Conservation (phyloP, 2,888 invertebrate genomes). For the Euzetes globulus region DNA sequence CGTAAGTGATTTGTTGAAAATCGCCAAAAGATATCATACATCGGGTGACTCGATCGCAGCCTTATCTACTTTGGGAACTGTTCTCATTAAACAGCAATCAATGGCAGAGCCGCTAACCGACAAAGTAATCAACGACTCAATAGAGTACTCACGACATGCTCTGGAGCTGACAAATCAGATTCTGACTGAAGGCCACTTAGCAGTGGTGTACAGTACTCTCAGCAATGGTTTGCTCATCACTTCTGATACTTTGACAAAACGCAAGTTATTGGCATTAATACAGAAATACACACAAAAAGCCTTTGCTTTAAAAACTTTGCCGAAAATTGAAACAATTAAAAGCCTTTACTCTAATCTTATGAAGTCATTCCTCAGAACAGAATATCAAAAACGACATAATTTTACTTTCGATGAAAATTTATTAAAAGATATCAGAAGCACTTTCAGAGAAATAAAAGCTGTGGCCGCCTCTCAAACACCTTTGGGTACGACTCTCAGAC, state of each 20-base stretch:
- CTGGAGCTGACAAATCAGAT: conserved; percentile 24
- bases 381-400: background rate
- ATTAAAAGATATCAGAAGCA: conserved; percentile 23
- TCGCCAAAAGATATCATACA: conserved; percentile 28
- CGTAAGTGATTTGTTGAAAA: conserved; percentile 30
- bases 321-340: conserved; percentile 31
- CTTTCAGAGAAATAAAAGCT: conserved; percentile 20
- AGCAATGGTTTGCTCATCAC: conserved; percentile 20
- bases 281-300: conserved; percentile 33
- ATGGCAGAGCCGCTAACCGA: background rate
- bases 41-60: conserved; percentile 36
- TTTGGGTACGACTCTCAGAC: conserved; percentile 27
- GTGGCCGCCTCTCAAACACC: conserved; percentile 33
- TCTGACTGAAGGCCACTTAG: conserved; percentile 33
- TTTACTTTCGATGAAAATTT: background rate
- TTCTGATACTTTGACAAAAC: background rate
- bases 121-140: conserved; percentile 28
- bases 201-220: conserved; percentile 27
- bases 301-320: conserved; percentile 23
- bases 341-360: conserved; percentile 30
- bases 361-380: conserved; percentile 21
- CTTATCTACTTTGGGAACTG: conserved; percentile 8
- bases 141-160: conserved; percentile 31
- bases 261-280: conserved; percentile 30
- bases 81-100: conserved; percentile 13